phyloP scores from a whole-genome alignment of 2,888 invertebrate species.

The Colletes collaris region DNA sequence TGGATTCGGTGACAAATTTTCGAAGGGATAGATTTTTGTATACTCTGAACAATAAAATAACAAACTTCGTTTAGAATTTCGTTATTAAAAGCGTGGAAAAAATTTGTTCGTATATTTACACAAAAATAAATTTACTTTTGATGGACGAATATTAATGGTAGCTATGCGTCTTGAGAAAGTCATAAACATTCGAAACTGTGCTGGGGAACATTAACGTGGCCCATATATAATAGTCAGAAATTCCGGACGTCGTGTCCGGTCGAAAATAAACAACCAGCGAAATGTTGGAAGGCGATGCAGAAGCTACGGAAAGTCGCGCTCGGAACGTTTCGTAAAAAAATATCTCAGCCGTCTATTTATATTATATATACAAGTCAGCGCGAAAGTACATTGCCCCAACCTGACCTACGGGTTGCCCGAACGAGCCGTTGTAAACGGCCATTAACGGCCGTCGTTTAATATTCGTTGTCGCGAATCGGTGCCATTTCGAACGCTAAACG shows the following conservation, averaged over 20 bases:
- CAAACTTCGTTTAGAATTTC: no score
- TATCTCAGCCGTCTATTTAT: not conserved
- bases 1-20: no score
- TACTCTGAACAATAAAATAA: no score
- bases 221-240: conserved; percentile 7
- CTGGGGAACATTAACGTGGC: conserved; percentile 2
- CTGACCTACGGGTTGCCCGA: conserved; percentile 36
- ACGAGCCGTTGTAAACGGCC: conserved; percentile 57
- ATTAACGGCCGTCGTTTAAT: conserved; percentile 59
- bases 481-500: conserved; percentile 36
- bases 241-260: conserved; percentile 3
- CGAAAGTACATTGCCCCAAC: conserved; percentile 40
- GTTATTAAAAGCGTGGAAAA: no score
- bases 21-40: no score
- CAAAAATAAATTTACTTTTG: no score
- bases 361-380: conserved; percentile 16
- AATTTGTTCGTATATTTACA: no score
- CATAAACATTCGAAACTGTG: no score
- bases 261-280: conserved; percentile 8
- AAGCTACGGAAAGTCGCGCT: not conserved
- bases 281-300: not conserved
- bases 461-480: conserved; percentile 48
- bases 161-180: no score
- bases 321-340: conserved; percentile 1
- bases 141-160: no score